phyloP scores from a whole-genome alignment of 2,888 invertebrate genomes.

The Antitype chi region DNA sequence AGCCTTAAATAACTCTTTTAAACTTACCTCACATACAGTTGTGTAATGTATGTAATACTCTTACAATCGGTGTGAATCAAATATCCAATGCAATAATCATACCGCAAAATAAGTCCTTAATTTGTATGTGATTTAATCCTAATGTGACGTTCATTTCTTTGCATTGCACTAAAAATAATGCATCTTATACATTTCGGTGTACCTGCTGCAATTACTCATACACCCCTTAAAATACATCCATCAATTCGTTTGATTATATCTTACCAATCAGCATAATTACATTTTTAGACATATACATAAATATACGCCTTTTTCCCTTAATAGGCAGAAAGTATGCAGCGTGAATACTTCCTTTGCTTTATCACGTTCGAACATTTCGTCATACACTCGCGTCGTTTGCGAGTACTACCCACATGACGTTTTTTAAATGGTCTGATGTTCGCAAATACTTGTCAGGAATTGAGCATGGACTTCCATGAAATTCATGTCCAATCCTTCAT shows the following conservation, averaged over 20 bases:
- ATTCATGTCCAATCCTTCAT: neutral
- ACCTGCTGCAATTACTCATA: neutral
- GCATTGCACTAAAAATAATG: neutral
- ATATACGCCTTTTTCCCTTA: neutral
- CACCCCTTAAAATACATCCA: slow-evolving; percentile 10
- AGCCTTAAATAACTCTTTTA: slow-evolving; percentile 20
- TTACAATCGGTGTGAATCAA: neutral
- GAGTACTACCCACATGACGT: no score
- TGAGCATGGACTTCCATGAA: slow-evolving; percentile 6
- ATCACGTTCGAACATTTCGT: neutral
- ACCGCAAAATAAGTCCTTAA: neutral
- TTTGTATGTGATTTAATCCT: slow-evolving; percentile 27
- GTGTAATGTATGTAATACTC: neutral
- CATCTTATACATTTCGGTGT: neutral
- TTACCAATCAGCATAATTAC: slow-evolving; percentile 36
- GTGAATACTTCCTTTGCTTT: neutral
- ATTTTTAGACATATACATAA: slow-evolving; percentile 8
- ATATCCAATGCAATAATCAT: neutral
- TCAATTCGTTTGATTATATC: slow-evolving; percentile 29
- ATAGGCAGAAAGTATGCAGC: slow-evolving; percentile 12
- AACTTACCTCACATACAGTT: neutral
- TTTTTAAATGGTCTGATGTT: neutral
- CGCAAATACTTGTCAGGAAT: neutral
- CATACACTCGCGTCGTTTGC: neutral
- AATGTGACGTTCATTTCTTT: slow-evolving; percentile 15